These are phyloP conservation scores for Eilema depressum DNA, from an alignment of 2,888 invertebrate species.

Conservation along the genomic window DNA sequence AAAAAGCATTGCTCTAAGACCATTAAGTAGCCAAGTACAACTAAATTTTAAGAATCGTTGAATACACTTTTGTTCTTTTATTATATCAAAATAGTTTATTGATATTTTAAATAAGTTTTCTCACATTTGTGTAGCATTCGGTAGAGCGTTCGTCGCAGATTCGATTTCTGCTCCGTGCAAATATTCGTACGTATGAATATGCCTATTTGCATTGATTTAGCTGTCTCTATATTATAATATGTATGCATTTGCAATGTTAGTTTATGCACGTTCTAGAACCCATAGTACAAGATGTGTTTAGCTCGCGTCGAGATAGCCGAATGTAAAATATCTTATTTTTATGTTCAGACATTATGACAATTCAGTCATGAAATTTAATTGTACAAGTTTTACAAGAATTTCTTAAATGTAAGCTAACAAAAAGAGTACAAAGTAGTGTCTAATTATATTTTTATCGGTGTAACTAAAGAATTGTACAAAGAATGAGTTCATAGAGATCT, in stretches of 20 bases:
- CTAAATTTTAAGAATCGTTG: too few relatives aligned
- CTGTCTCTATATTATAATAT: neutral
- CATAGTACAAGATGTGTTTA: too few relatives aligned
- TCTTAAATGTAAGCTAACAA: neutral
- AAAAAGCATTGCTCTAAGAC: too few relatives aligned
- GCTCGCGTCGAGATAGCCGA: neutral
- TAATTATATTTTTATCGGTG: slow-evolving; percentile 7
- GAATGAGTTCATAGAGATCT: slow-evolving; percentile 70
- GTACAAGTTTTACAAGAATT: neutral
- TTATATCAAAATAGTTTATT: too few relatives aligned
- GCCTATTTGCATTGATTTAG: neutral
- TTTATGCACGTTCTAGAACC: too few relatives aligned
- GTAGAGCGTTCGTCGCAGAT: neutral
- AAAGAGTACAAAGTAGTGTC: neutral
- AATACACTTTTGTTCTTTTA: too few relatives aligned
- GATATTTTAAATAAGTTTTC: neutral
- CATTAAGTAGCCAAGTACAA: too few relatives aligned
- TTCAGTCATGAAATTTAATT: neutral
- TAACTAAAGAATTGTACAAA: slow-evolving; percentile 56
- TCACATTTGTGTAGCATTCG: neutral
- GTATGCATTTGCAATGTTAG: neutral
- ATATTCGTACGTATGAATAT: neutral
- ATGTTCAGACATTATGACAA: too few relatives aligned
- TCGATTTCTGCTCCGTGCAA: neutral
- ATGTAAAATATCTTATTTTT: neutral